Evolutionary conservation across 2,888 invertebrate species (phyloP), one percentile per base, ranked within the genome.

Genomic region (Endotricha flammealis): DNA sequence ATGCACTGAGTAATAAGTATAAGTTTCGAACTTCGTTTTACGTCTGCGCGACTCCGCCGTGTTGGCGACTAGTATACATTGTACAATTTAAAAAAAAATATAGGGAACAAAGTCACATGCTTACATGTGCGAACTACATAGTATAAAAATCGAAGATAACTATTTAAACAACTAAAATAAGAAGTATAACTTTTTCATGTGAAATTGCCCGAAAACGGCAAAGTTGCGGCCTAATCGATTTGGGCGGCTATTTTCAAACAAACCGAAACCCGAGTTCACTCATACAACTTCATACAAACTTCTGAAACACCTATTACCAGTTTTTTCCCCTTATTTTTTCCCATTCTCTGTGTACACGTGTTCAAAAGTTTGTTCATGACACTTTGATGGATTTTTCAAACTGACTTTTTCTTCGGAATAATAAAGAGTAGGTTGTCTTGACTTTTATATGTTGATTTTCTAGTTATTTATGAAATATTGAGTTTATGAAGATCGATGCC

Each of bases 361-460:
- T 69, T 53, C 42, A 41, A 11, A n/a, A 67, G 54, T 64, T 66
- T 57, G 54, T 47, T 73, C 73, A 79, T 68, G 76, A 66, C 70
- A 73, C 57, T 78, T 78, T 76, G 73, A 77, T 79, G 69, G 73
- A 62, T 69, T 75, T 72, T 61, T 56, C n/a, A 56, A 68, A 64
- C 54, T 43, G 56, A 48, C 51, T 58, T 61, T 57, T 57, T 61
- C 49, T 49, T 46, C 9, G 28, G 59, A 64, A 64, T 66, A 58
- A 55, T 64, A 58, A 60, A 53, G 36, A 27, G 46, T 13, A 23
- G 33, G 39, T 34, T 27, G 32, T 12, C 5, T 13, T n/a, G 23
- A 14, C 7, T n/a, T n/a, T n/a, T n/a, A n/a, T n/a, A n/a, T n/a
- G n/a, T n/a, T n/a, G n/a, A n/a, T n/a, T n/a, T n/a, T n/a, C n/a